Evolutionary conservation across 2,797 vertebrate genomes (phyloP).

Genomic region (Falco columbarius): DNA sequence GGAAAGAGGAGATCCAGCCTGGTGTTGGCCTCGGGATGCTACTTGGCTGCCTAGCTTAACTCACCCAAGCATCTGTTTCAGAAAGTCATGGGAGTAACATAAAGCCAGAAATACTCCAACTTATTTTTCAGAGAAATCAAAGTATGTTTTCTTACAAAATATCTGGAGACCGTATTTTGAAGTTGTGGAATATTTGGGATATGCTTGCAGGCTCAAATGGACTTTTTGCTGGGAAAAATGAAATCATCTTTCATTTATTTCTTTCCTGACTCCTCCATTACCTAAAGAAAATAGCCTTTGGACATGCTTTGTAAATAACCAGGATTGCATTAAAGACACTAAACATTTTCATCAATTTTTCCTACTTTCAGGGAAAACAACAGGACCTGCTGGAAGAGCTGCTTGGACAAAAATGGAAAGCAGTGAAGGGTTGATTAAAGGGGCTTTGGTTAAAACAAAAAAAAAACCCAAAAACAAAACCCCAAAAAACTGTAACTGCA

Average conservation of each 20-base stretch:
- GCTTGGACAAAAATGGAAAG: background rate
- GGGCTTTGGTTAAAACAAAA: background rate
- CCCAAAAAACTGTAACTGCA: background rate
- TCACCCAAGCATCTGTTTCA: background rate
- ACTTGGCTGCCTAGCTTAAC: background rate
- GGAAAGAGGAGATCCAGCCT: background rate
- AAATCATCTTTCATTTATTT: background rate
- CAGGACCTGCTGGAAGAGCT: background rate
- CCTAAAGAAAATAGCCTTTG: background rate
- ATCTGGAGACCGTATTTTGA: background rate
- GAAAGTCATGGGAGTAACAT: background rate
- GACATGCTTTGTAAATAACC: background rate
- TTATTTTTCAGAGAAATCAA: background rate
- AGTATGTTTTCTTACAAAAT: background rate
- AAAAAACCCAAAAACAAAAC: background rate
- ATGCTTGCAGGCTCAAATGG: background rate
- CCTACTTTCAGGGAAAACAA: background rate
- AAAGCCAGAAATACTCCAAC: background rate
- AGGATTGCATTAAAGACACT: background rate
- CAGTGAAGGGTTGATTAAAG: background rate
- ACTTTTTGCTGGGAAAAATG: background rate
- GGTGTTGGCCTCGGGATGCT: accelerated
- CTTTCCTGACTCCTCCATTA: background rate
- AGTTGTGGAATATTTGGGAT: background rate
- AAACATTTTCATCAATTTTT: background rate